Evolutionary conservation across 30 jellyfish, hydroid and myxozoan genomes (phyloP).

Genomic region (Cassiopea andromeda): DNA sequence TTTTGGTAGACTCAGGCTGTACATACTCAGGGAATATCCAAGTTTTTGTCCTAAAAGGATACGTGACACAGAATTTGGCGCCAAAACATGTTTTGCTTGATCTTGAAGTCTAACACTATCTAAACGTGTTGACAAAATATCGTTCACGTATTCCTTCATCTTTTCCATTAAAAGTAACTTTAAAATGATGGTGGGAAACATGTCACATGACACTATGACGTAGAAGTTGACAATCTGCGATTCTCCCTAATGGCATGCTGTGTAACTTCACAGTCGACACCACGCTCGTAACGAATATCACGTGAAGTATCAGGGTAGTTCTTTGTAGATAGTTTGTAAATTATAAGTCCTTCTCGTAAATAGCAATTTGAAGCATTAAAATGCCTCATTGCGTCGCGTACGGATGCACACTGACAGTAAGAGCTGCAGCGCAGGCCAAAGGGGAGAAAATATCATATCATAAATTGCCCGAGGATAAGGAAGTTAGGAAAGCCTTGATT

Average conservation of each 20-base stretch:
- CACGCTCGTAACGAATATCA: background rate
- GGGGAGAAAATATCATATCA: background rate
- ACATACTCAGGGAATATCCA: no score
- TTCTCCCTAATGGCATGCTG: background rate
- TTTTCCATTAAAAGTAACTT: background rate
- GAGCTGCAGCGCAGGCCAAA: background rate
- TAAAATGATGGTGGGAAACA: background rate
- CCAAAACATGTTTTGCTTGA: background rate
- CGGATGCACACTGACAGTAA: background rate
- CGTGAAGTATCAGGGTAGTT: background rate
- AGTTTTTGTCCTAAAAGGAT: background rate
- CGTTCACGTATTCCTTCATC: background rate
- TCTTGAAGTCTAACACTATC: background rate
- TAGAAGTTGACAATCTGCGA: background rate
- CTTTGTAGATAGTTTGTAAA: background rate
- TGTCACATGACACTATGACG: background rate
- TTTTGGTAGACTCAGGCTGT: no score
- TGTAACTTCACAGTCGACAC: background rate
- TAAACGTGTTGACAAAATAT: background rate
- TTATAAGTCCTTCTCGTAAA: background rate
- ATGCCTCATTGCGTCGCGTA: background rate
- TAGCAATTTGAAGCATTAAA: background rate
- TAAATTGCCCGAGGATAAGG: background rate
- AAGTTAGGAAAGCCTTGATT: background rate
- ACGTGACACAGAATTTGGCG: background rate